A percentile compares a stretch with the other conserved stretches of the same genome.
These are phyloP conservation scores for Pseudomyrmex pallidus DNA, from an alignment of 1,140 invertebrate genomes.

Conservation along the genomic window DNA sequence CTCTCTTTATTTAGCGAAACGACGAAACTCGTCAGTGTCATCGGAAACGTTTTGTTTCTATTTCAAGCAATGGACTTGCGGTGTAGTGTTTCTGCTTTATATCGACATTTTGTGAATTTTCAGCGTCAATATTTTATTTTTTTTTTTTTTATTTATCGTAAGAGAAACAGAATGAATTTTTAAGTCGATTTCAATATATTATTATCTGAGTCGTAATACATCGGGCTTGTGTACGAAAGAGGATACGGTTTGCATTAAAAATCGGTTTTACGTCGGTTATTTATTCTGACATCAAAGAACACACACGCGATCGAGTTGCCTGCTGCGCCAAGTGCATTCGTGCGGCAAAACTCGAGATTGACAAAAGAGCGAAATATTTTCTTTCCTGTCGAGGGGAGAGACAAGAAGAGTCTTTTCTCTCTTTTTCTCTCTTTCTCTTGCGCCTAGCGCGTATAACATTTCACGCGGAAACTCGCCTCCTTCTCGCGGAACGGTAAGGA, in stretches of 20 bases:
- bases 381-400: neutral
- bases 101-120: too few relatives aligned
- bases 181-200: too few relatives aligned
- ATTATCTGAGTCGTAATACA: neutral
- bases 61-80: too few relatives aligned
- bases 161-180: too few relatives aligned
- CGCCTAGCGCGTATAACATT: slow-evolving; percentile 11
- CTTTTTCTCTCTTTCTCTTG: neutral
- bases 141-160: too few relatives aligned
- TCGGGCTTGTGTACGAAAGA: neutral
- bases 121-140: too few relatives aligned
- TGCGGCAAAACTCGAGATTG: slow-evolving; percentile 23
- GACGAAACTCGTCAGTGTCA: too few relatives aligned
- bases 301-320: slow-evolving; percentile 22
- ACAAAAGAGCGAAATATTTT: slow-evolving; percentile 52
- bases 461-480: slow-evolving; percentile 11
- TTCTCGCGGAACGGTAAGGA: neutral
- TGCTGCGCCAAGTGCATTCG: neutral
- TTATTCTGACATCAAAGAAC: neutral
- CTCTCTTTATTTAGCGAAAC: too few relatives aligned
- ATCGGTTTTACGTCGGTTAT: slow-evolving; percentile 12
- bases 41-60: too few relatives aligned
- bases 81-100: too few relatives aligned
- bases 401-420: too few relatives aligned
- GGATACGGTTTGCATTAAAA: neutral